Conservation (phyloP, 2,888 invertebrate genomes). For the Cryptocephalus moraei region DNA sequence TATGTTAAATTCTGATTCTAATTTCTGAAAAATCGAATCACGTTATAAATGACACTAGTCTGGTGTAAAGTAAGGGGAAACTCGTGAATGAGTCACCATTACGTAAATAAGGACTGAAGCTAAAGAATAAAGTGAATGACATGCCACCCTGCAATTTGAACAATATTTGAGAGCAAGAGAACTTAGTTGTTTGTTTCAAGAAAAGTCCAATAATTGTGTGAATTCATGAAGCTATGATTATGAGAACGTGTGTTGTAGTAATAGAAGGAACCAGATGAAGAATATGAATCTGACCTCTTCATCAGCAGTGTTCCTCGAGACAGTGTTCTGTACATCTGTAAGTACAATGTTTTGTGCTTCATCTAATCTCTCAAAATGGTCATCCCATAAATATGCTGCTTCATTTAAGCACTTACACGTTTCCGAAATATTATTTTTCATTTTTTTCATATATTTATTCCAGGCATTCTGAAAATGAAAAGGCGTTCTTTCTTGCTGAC, state of each 20-base stretch:
- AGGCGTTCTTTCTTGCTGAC: too few relatives aligned
- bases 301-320: slow-evolving; percentile 14
- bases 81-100: too few relatives aligned
- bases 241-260: too few relatives aligned
- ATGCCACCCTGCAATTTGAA: too few relatives aligned
- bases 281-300: slow-evolving; percentile 8
- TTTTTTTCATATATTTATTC: slow-evolving; percentile 15
- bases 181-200: too few relatives aligned
- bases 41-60: neutral
- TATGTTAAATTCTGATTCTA: slow-evolving; percentile 21
- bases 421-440: slow-evolving; percentile 16
- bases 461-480: slow-evolving; percentile 15
- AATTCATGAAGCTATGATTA: too few relatives aligned
- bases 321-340: slow-evolving; percentile 20
- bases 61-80: too few relatives aligned
- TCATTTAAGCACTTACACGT: slow-evolving; percentile 19
- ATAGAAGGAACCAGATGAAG: too few relatives aligned
- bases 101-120: too few relatives aligned
- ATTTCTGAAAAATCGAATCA: slow-evolving; percentile 7
- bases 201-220: too few relatives aligned
- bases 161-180: too few relatives aligned
- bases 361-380: slow-evolving; percentile 22
- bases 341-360: slow-evolving; percentile 18
- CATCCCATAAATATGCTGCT: slow-evolving; percentile 23
- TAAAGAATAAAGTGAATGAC: too few relatives aligned